Conservation (phyloP, 2,888 invertebrate species). For the Pycnomerus fuliginosus region DNA sequence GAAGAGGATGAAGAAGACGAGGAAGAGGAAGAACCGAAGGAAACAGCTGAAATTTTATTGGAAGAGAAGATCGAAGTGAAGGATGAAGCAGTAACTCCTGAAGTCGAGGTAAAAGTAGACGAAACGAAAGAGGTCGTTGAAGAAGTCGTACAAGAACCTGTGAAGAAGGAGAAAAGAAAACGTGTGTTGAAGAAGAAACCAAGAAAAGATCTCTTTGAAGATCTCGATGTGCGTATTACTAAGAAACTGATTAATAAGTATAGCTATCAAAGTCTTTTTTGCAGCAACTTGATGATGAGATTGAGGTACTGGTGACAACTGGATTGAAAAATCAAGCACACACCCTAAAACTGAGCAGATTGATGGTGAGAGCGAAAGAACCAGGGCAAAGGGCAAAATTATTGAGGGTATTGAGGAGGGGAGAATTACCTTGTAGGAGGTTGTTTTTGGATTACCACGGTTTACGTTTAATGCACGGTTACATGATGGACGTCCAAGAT, state of each 20-base stretch:
- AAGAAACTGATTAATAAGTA: too few species aligned
- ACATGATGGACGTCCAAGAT: constrained; percentile 77
- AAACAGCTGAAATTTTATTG: too few species aligned
- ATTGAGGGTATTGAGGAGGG: constrained; percentile 74
- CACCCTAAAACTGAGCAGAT: constrained; percentile 83
- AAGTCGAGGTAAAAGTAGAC: constrained; percentile 17
- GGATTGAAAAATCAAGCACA: constrained; percentile 88
- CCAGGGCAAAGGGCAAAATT: constrained; percentile 73
- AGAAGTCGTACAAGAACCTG: constrained; percentile 30
- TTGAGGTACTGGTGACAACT: constrained; percentile 73
- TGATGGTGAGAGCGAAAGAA: constrained; percentile 91
- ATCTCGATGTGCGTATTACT: constrained; percentile 61
- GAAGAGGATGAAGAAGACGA: constrained; percentile 54
- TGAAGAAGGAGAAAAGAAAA: constrained; percentile 54
- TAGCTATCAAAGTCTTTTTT: constrained; percentile 29
- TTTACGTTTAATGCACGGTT: constrained; percentile 84
- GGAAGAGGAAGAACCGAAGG: constrained; percentile 47
- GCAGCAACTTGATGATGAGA: constrained; percentile 80
- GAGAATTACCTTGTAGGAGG: constrained; percentile 78
- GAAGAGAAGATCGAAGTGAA: constrained; percentile 39
- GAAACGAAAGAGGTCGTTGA: constrained; percentile 4
- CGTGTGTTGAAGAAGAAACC: constrained; percentile 46
- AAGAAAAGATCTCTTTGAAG: constrained; percentile 59
- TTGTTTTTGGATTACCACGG: constrained; percentile 95
- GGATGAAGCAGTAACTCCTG: constrained; percentile 18